Base-by-base conservation (phyloP, 2,113 vertebrate species). In the Turdus rufiventris region DNA sequence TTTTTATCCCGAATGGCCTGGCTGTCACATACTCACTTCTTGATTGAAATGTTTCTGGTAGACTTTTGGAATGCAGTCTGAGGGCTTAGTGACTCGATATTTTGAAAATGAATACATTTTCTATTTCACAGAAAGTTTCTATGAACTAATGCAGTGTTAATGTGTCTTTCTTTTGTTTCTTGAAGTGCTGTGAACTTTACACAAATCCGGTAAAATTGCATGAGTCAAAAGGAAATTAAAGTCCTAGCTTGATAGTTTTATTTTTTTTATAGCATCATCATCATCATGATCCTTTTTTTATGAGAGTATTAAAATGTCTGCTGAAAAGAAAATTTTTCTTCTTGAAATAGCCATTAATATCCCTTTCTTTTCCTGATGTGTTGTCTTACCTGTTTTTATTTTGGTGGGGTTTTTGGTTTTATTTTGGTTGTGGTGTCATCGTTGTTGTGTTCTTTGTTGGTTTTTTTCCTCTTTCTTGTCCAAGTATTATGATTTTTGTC, bases 21-120 rank as follows among this genome's bases (percentile, higher is more conserved):
- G 96, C 97, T 98, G 98, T 97, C 98, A 96, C 95, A 95, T 94
- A 96, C 91, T 80, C 71, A 18, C 85, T 82, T 75, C 96, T 95
- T 98, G 98, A 98, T 98, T 98, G 98, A 98, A 98, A 97, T 94
- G 97, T 95, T 96, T 95, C 96, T 96, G 88, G 97, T 96, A 97
- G 97, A 98, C 98, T 98, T 98, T 97, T 98, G 97, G 98, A 98
- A 98, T 98, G 96, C 97, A 97, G 96, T 98, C 95, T 89, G 89
- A 97, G 96, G 97, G 97, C 97, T 98, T 98, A 98, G 98, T 82
- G 97, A 96, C 97, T 98, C 97, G 82, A 94, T 98, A 96, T 98
- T 98, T 98, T 97, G 95, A 95, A 94, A 95, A 93, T 96, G 97
- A 98, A 98, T 98, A 97, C 94, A 95, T 97, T 98, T 97, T 85